phyloP scores from a whole-genome alignment of 92 coral and sea anemone species.

The Ricordea florida region DNA sequence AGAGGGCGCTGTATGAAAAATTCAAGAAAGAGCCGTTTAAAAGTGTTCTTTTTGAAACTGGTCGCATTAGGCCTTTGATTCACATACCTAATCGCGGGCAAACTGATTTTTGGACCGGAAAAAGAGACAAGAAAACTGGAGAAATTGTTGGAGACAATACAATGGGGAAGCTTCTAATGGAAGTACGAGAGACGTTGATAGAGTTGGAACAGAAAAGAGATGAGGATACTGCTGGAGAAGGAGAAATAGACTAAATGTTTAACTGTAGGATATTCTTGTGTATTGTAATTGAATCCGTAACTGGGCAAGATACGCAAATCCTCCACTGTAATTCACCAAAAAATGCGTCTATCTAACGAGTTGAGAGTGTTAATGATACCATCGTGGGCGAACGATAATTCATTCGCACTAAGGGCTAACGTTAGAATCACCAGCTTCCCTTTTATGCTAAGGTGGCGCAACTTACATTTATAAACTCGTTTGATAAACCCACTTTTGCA shows the following conservation, averaged over 20 bases:
- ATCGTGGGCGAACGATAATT: no score
- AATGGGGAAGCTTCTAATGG: conserved; percentile 86
- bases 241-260: neutral
- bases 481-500: no score
- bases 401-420: no score
- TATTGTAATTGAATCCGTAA: no score
- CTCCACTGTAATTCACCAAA: no score
- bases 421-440: no score
- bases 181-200: conserved; percentile 60
- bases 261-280: no score
- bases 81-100: conserved; percentile 84
- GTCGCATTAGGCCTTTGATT: conserved; percentile 31
- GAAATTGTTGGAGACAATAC: conserved; percentile 81
- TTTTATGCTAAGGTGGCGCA: no score
- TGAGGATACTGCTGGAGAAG: neutral
- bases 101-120: conserved; percentile 88
- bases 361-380: no score
- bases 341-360: no score
- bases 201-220: neutral
- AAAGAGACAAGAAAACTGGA: conserved; percentile 74
- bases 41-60: conserved; percentile 67
- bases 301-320: no score
- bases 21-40: conserved; percentile 72
- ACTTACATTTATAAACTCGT: no score
- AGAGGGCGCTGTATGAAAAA: conserved; percentile 69